phyloP scores from a whole-genome alignment of 2,888 invertebrate species.

The Parelbella ahira region DNA sequence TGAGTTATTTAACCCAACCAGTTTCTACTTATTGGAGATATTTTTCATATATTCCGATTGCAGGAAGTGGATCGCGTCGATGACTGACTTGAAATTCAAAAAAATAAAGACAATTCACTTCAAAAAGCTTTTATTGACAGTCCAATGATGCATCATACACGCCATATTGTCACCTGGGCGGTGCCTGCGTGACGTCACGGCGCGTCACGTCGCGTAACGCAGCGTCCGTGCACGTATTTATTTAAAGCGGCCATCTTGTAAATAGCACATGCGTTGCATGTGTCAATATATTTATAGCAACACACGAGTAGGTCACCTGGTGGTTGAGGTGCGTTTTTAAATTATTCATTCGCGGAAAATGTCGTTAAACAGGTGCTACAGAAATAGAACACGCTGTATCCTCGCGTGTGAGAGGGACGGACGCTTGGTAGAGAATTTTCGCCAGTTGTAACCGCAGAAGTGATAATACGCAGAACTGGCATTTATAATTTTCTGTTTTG shows the following conservation, averaged over 20 bases:
- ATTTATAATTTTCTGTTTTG: no score
- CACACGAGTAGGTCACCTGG: slow-evolving; percentile 62
- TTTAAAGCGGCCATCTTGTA: slow-evolving; percentile 57
- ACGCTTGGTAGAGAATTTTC: neutral
- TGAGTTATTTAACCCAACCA: no score
- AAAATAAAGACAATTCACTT: no score
- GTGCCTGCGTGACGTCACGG: slow-evolving; percentile 51
- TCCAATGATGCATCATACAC: no score
- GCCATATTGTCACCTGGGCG: slow-evolving; percentile 30
- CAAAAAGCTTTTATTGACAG: no score
- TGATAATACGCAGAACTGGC: neutral
- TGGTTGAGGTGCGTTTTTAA: slow-evolving; percentile 27
- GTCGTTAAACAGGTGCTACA: slow-evolving; percentile 13
- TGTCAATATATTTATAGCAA: slow-evolving; percentile 59
- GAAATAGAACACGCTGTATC: slow-evolving; percentile 20
- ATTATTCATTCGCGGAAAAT: slow-evolving; percentile 23
- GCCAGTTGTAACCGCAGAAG: neutral
- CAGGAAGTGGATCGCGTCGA: no score
- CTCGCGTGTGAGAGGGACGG: slow-evolving; percentile 11
- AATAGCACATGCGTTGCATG: slow-evolving; percentile 62
- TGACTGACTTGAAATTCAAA: no score
- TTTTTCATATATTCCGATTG: no score
- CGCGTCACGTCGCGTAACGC: slow-evolving; percentile 66
- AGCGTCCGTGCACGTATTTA: slow-evolving; percentile 40
- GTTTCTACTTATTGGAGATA: no score